These are phyloP conservation scores for Hexactinellida sp. DNA, from an alignment of 37 sponge, comb jelly and placozoan genomes.

Conservation along the genomic window DNA sequence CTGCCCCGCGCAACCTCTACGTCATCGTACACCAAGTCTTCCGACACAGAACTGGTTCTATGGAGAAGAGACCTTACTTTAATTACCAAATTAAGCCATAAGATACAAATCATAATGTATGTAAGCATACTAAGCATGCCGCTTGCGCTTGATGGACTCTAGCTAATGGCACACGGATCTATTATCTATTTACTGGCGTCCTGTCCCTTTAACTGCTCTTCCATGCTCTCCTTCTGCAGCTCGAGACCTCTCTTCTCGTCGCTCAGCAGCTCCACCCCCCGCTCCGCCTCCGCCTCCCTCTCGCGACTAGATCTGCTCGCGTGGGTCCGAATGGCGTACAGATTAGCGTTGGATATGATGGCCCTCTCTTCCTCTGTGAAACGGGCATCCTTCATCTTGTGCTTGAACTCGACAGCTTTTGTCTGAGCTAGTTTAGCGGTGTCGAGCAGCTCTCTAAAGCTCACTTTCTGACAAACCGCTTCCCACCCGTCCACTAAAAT, in stretches of 20 bases:
- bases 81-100: too few relatives aligned
- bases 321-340: neutral
- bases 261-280: constrained; percentile 21
- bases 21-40: neutral
- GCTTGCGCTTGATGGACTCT: too few relatives aligned
- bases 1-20: neutral
- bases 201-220: constrained; percentile 21
- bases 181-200: too few relatives aligned
- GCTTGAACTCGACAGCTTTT: neutral
- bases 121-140: too few relatives aligned
- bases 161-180: too few relatives aligned
- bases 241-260: constrained; percentile 38
- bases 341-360: neutral
- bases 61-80: neutral
- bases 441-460: neutral
- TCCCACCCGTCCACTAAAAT: neutral
- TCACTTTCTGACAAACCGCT: neutral
- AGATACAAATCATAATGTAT: too few relatives aligned
- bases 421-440: neutral
- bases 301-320: neutral
- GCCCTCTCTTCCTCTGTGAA: constrained; percentile 14
- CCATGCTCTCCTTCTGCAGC: constrained; percentile 43
- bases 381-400: neutral
- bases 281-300: neutral
- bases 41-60: neutral